These are phyloP conservation scores for Bubo blakistoni DNA, from an alignment of 2,113 vertebrate species.

Conservation along the genomic window DNA sequence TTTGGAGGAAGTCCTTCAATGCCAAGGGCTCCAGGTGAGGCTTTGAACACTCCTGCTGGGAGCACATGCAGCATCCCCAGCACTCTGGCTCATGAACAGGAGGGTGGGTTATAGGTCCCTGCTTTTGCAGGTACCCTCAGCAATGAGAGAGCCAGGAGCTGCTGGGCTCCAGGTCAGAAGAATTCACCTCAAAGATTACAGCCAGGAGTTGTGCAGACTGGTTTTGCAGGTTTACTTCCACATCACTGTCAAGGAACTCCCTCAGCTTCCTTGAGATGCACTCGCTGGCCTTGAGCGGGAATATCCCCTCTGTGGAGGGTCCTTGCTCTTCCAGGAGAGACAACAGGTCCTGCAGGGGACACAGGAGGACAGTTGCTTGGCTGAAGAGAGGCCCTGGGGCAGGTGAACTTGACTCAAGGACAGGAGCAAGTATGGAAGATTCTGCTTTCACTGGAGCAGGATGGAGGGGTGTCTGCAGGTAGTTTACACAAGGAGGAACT, in stretches of 20 bases:
- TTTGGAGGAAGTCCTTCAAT: background rate
- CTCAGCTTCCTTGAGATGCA: background rate
- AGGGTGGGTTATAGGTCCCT: background rate
- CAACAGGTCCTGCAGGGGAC: background rate
- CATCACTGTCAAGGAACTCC: fast-evolving
- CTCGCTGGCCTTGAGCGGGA: fast-evolving
- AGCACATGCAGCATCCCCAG: background rate
- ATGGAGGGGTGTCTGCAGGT: background rate
- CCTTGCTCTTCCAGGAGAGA: background rate
- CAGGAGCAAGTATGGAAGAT: background rate
- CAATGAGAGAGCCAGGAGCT: background rate
- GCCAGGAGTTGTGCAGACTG: background rate
- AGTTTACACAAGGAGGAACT: background rate
- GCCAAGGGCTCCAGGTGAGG: background rate
- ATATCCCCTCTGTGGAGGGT: no score
- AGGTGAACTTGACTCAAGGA: background rate
- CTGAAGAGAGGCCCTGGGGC: background rate
- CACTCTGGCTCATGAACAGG: background rate
- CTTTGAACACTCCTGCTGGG: background rate
- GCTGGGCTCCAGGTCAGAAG: background rate
- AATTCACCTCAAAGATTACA: background rate
- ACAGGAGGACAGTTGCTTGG: background rate
- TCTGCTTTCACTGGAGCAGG: background rate
- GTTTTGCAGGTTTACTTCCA: background rate
- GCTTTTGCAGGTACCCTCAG: background rate